These are phyloP conservation scores for Acanthacorydalis orientalis DNA, from an alignment of 2,888 invertebrate genomes.

Conservation along the genomic window DNA sequence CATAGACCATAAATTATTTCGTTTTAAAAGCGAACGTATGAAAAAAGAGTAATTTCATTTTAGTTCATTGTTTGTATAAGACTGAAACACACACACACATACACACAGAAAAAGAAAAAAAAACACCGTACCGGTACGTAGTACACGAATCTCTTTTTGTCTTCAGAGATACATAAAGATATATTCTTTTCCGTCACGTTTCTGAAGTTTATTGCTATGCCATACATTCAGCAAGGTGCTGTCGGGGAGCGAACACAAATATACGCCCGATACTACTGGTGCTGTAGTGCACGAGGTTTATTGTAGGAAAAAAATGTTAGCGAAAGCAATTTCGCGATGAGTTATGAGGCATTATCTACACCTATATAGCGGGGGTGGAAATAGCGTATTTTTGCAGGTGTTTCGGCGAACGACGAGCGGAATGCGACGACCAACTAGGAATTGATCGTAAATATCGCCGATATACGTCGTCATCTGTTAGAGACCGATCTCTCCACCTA, in stretches of 20 bases:
- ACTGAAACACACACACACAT: too few species aligned
- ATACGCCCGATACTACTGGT: constrained; percentile 18
- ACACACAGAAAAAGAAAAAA: too few species aligned
- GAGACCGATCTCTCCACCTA: too few species aligned
- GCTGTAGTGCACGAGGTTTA: constrained; percentile 18
- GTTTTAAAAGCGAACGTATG: too few species aligned
- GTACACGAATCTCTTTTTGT: too few species aligned
- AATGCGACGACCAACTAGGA: constrained; percentile 14
- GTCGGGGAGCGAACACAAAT: constrained; percentile 13
- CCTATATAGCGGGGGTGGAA: constrained; percentile 21
- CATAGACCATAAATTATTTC: too few species aligned
- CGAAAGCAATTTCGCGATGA: constrained; percentile 28
- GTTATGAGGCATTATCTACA: constrained; percentile 29
- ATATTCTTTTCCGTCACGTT: too few species aligned
- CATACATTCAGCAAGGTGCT: neutral
- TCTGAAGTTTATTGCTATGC: too few species aligned
- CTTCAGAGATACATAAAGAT: too few species aligned
- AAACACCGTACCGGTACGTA: too few species aligned
- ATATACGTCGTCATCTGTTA: constrained; percentile 24
- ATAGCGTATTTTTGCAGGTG: constrained; percentile 29
- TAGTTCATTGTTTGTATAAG: too few species aligned
- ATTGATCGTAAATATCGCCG: constrained; percentile 29
- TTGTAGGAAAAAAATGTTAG: constrained; percentile 26
- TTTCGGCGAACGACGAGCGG: constrained; percentile 9
- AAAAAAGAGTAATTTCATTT: too few species aligned